Evolutionary conservation across 2,113 vertebrate genomes (phyloP).

Genomic region (Misgurnus anguillicaudatus): DNA sequence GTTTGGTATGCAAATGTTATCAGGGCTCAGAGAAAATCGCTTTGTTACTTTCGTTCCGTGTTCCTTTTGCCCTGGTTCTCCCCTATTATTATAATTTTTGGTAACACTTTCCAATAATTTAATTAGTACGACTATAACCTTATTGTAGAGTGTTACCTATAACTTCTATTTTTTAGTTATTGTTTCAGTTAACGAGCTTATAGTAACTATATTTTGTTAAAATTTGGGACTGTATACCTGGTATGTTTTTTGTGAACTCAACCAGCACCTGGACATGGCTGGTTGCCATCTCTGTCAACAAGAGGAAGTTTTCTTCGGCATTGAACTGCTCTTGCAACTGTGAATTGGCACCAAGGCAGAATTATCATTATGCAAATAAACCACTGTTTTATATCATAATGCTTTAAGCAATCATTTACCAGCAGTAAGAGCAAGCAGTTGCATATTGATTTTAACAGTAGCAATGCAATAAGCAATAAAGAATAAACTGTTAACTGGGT

Average conservation of each 20-base stretch:
- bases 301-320: slow-evolving; percentile 92
- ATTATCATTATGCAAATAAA: background rate
- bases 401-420: slow-evolving; percentile 30
- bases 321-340: slow-evolving; percentile 93
- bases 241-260: slow-evolving; percentile 97
- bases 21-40: too few species aligned
- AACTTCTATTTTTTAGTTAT: too few species aligned
- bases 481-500: background rate
- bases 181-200: too few species aligned
- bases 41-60: too few species aligned
- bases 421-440: slow-evolving; percentile 14
- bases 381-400: slow-evolving; percentile 10
- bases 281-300: slow-evolving; percentile 96
- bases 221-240: slow-evolving; percentile 73
- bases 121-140: too few species aligned
- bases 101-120: too few species aligned
- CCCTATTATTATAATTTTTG: too few species aligned
- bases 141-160: too few species aligned
- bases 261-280: slow-evolving; percentile 96
- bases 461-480: slow-evolving; percentile 1
- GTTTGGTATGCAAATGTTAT: too few species aligned
- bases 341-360: background rate
- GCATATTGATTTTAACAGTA: slow-evolving; percentile 35
- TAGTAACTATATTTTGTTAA: too few species aligned
- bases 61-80: too few species aligned